A percentile compares a stretch with the other conserved stretches of the same genome.
phyloP scores from a whole-genome alignment of 2,113 vertebrate genomes.

The Onychostruthus taczanowskii region DNA sequence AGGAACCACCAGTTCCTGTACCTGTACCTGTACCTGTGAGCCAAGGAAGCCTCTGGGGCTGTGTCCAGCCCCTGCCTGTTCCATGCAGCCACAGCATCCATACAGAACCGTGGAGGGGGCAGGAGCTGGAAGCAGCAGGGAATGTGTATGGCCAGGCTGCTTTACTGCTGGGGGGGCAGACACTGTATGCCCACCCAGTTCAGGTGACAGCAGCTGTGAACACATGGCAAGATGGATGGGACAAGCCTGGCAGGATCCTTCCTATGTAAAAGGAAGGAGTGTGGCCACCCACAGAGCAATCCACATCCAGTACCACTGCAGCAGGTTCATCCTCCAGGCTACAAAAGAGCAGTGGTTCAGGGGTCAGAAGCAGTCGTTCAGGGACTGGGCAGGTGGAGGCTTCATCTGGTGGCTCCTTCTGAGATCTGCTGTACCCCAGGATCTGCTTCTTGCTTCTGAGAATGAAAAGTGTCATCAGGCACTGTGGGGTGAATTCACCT shows the following conservation, averaged over 20 bases:
- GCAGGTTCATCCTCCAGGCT: not conserved
- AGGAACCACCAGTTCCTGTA: too few species aligned
- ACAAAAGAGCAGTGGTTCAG: not conserved
- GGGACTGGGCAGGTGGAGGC: not conserved
- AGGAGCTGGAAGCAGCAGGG: not conserved
- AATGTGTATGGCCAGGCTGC: rapidly evolving
- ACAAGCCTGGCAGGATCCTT: not conserved
- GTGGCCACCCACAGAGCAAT: not conserved
- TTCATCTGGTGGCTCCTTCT: not conserved
- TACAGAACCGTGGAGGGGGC: not conserved
- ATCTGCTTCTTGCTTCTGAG: not conserved
- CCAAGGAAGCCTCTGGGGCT: not conserved
- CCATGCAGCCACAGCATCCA: not conserved
- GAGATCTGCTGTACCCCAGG: not conserved
- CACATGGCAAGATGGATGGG: not conserved
- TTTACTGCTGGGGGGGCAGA: not conserved
- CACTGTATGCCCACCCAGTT: not conserved
- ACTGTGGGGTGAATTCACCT: not conserved
- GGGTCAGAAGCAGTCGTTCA: rapidly evolving
- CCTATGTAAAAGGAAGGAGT: not conserved
- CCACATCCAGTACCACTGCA: not conserved
- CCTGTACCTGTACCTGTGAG: not conserved
- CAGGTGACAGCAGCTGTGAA: not conserved
- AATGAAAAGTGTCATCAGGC: not conserved
- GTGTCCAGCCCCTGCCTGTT: not conserved